Conservation (phyloP, 2,888 invertebrate species). For the Microctonus hyperodae region DNA sequence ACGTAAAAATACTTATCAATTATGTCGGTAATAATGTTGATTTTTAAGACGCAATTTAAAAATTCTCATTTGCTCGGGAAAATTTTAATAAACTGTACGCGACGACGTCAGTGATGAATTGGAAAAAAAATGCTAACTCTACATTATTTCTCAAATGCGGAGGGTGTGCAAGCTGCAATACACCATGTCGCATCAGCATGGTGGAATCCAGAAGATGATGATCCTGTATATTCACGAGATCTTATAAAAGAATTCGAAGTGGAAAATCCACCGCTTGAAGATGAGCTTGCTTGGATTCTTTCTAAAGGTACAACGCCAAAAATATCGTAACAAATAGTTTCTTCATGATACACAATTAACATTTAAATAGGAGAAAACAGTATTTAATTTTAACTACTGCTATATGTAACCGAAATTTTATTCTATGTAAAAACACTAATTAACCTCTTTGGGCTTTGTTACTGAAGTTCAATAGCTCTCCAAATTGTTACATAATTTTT, state of each 20-base stretch:
- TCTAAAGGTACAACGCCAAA: slow-evolving; percentile 66
- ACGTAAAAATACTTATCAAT: not conserved
- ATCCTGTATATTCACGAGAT: slow-evolving; percentile 77
- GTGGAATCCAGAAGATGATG: slow-evolving; percentile 67
- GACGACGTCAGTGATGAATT: slow-evolving; percentile 35
- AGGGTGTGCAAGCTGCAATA: slow-evolving; percentile 47
- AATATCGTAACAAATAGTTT: not conserved
- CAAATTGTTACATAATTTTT: not conserved
- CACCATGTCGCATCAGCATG: slow-evolving; percentile 65
- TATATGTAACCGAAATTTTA: not conserved
- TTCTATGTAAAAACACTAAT: too few relatives aligned
- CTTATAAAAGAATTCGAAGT: slow-evolving; percentile 89
- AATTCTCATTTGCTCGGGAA: not conserved
- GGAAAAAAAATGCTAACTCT: slow-evolving; percentile 74
- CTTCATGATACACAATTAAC: not conserved
- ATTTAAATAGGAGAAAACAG: slow-evolving; percentile 22
- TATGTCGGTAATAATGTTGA: not conserved
- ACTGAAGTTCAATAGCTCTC: not conserved
- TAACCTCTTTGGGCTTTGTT: not conserved
- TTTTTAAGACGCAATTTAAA: not conserved
- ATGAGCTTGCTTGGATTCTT: slow-evolving; percentile 76
- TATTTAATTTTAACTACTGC: not conserved
- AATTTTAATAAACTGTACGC: not conserved
- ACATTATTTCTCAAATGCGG: slow-evolving; percentile 82
- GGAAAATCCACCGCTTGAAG: slow-evolving; percentile 79